These are phyloP conservation scores for Sclerurus mexicanus DNA, from an alignment of 2,113 vertebrate species.

Conservation along the genomic window DNA sequence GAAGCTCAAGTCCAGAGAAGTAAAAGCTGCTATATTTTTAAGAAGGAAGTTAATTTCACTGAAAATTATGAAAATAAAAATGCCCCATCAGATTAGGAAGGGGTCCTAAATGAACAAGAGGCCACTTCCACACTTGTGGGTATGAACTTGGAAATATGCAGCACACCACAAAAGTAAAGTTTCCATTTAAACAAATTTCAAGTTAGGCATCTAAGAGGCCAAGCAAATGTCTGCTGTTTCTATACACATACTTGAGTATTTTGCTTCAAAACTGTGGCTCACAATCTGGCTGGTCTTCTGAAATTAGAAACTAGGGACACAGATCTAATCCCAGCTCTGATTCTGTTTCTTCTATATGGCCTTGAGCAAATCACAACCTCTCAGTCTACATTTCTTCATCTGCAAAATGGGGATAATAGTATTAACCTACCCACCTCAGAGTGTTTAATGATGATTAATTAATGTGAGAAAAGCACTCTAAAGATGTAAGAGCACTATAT, in stretches of 20 bases:
- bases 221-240: not conserved
- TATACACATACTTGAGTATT: not conserved
- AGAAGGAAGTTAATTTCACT: not conserved
- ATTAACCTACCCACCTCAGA: constrained; percentile 63
- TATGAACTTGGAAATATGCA: not conserved
- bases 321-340: constrained; percentile 51
- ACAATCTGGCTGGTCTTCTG: not conserved
- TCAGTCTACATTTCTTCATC: constrained; percentile 65
- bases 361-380: constrained; percentile 51
- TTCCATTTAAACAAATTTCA: not conserved
- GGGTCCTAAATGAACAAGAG: not conserved
- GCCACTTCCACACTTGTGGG: not conserved
- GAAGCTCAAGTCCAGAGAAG: not conserved
- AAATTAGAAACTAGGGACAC: constrained; percentile 40
- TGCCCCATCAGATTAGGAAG: not conserved
- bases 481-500: constrained; percentile 69
- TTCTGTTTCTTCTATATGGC: constrained; percentile 33
- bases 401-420: constrained; percentile 68
- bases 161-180: not conserved
- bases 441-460: constrained; percentile 70
- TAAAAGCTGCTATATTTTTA: not conserved
- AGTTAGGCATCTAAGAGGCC: not conserved
- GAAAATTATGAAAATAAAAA: not conserved
- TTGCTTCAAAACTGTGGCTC: not conserved
- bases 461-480: constrained; percentile 69